phyloP scores from a whole-genome alignment of 2,113 vertebrate genomes.

The Macquaria ambigua region DNA sequence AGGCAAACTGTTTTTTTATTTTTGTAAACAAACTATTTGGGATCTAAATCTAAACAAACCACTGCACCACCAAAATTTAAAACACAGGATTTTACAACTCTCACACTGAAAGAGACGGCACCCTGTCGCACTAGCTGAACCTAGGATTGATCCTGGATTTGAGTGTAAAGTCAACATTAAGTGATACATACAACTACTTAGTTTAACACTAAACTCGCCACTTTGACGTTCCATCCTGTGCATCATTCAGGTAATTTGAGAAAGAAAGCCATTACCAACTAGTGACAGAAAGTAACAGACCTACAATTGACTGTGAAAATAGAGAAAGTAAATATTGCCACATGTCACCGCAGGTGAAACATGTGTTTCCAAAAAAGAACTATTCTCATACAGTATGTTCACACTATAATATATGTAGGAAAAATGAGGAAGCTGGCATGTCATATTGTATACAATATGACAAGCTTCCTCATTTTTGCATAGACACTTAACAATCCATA shows the following conservation, averaged over 20 bases:
- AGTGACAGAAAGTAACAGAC: background rate
- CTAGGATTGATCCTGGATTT: too few relatives aligned
- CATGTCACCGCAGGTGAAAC: background rate
- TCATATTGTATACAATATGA: too few relatives aligned
- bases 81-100: background rate
- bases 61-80: too few relatives aligned
- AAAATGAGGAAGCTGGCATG: too few relatives aligned
- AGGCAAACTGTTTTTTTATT: background rate
- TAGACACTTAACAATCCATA: slow-evolving; percentile 43
- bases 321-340: background rate
- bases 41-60: background rate
- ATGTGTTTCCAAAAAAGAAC: background rate
- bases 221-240: background rate
- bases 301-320: background rate
- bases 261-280: background rate
- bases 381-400: background rate
- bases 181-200: background rate
- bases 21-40: background rate
- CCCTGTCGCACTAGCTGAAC: background rate
- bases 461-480: slow-evolving; percentile 21
- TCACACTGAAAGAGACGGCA: background rate
- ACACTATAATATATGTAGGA: too few relatives aligned
- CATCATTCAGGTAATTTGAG: too few relatives aligned
- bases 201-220: background rate
- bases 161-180: background rate